phyloP scores from a whole-genome alignment of 1,140 invertebrate genomes.

The Drosophila triauraria region DNA sequence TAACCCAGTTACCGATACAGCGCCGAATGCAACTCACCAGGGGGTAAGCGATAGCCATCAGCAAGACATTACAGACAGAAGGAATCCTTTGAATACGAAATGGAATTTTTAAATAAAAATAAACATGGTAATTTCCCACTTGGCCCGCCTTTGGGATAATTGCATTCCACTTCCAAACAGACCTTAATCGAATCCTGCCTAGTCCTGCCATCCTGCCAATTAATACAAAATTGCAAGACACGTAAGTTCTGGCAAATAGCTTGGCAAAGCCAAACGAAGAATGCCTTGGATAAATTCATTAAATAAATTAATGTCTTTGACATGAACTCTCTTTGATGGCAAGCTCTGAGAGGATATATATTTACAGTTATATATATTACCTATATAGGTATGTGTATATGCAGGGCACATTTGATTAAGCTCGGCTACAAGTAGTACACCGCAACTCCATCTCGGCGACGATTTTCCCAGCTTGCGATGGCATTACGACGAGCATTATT shows the following conservation, averaged over 20 bases:
- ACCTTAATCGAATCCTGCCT: background rate
- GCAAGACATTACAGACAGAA: background rate
- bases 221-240: slow-evolving; percentile 6
- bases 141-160: background rate
- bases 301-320: slow-evolving; percentile 26
- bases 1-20: background rate
- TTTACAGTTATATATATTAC: background rate
- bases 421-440: slow-evolving; percentile 21
- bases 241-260: background rate
- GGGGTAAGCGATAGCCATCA: background rate
- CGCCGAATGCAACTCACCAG: too few relatives aligned
- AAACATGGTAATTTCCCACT: too few relatives aligned
- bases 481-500: slow-evolving; percentile 30
- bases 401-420: slow-evolving; percentile 22
- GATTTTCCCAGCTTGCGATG: slow-evolving; percentile 17
- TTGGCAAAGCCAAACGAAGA: background rate
- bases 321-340: slow-evolving; percentile 9
- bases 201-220: background rate
- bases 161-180: background rate
- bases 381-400: background rate
- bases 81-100: too few relatives aligned
- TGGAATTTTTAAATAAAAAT: background rate
- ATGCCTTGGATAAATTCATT: slow-evolving; percentile 14
- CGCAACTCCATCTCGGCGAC: slow-evolving; percentile 14
- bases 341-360: background rate